phyloP scores from a whole-genome alignment of 2,797 vertebrate species.

The Hydrophis major region DNA sequence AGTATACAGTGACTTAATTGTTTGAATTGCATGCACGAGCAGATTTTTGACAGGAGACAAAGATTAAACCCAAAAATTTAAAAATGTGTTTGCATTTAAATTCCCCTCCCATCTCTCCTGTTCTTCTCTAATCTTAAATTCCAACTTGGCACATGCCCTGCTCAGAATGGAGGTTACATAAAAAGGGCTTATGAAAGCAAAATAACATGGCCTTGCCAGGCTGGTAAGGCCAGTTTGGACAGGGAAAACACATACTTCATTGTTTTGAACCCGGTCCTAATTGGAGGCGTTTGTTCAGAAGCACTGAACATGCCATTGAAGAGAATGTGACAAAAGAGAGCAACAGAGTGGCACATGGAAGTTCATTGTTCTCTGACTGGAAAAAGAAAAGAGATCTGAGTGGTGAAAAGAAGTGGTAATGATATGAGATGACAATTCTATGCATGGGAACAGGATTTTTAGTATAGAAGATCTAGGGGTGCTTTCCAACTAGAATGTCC shows the following conservation, averaged over 20 bases:
- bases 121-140: conserved; percentile 12
- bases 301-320: background rate
- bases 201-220: conserved; percentile 49
- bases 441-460: background rate
- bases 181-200: conserved; percentile 67
- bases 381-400: background rate
- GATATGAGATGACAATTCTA: background rate
- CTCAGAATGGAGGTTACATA: conserved; percentile 70
- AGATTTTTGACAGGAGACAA: conserved; percentile 40
- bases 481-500: background rate
- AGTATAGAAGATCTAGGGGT: background rate
- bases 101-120: background rate
- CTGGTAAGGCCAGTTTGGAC: conserved; percentile 32
- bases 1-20: background rate
- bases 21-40: conserved; percentile 25
- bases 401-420: background rate
- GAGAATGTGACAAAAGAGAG: background rate
- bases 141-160: conserved; percentile 59
- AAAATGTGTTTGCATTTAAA: conserved; percentile 35
- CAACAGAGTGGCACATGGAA: background rate
- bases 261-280: conserved; percentile 18
- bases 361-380: background rate
- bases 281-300: conserved; percentile 21
- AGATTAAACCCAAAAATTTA: conserved; percentile 32
- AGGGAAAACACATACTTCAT: conserved; percentile 23